phyloP scores from a whole-genome alignment of 2,113 vertebrate species.

The Henicopernis longicauda region DNA sequence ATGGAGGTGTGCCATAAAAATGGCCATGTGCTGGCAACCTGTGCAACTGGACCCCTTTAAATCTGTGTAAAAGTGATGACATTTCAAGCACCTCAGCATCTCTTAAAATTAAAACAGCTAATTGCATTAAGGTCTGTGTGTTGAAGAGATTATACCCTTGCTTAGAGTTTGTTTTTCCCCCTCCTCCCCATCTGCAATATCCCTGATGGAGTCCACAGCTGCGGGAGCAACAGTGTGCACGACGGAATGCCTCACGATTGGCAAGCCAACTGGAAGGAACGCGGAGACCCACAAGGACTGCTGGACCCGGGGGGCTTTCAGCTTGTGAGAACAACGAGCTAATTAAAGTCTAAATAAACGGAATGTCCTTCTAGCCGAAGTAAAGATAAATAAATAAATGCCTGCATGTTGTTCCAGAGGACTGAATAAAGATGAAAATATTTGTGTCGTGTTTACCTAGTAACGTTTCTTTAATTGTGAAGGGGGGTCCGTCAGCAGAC shows the following conservation, averaged over 20 bases:
- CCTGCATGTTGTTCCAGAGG: neutral
- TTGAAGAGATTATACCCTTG: slow-evolving; percentile 25
- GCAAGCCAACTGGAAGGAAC: slow-evolving; percentile 42
- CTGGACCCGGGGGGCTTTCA: slow-evolving; percentile 11
- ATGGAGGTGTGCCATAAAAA: slow-evolving; percentile 72
- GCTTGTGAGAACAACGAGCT: slow-evolving; percentile 16
- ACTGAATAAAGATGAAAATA: neutral
- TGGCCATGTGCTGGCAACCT: slow-evolving; percentile 69
- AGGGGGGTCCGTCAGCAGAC: neutral
- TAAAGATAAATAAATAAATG: slow-evolving; percentile 27
- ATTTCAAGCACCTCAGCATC: slow-evolving; percentile 62
- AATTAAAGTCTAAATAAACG: slow-evolving; percentile 32
- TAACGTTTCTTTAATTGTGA: neutral
- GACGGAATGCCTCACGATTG: slow-evolving; percentile 19
- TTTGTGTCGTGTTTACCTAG: neutral
- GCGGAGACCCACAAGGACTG: slow-evolving; percentile 26
- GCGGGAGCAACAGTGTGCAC: neutral
- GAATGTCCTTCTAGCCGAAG: neutral
- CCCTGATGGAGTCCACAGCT: slow-evolving; percentile 52
- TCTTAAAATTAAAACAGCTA: slow-evolving; percentile 62
- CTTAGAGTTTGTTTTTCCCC: neutral
- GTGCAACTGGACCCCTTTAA: slow-evolving; percentile 57
- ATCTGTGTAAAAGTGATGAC: slow-evolving; percentile 53
- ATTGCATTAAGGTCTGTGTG: slow-evolving; percentile 56
- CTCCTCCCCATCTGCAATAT: slow-evolving; percentile 19